These are phyloP conservation scores for Hoplodrina blanda DNA, from an alignment of 2,888 invertebrate genomes.

Conservation along the genomic window DNA sequence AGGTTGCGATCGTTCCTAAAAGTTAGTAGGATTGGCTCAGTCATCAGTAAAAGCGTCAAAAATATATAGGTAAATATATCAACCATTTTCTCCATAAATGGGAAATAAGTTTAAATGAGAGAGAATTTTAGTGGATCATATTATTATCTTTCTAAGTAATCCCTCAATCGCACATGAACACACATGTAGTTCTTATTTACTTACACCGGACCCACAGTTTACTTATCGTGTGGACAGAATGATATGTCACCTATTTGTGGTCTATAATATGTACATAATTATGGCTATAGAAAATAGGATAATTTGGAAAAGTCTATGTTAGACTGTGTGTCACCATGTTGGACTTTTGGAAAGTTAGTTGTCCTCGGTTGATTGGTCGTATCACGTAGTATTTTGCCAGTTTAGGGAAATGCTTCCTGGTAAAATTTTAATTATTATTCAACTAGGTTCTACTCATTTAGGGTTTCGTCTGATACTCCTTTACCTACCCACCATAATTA, in stretches of 20 bases:
- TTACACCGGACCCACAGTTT: slow-evolving; percentile 18
- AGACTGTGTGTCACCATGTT: slow-evolving; percentile 8
- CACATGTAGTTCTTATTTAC: slow-evolving; percentile 11
- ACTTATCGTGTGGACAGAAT: slow-evolving; percentile 21
- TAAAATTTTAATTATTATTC: too few species aligned
- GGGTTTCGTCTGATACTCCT: slow-evolving; percentile 6
- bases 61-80: too few species aligned
- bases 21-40: too few species aligned
- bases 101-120: not conserved
- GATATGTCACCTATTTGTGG: slow-evolving; percentile 12
- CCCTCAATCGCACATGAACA: not conserved
- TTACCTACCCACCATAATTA: not conserved
- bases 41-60: too few species aligned
- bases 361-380: too few species aligned
- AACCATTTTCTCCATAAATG: not conserved
- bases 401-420: too few species aligned
- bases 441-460: not conserved
- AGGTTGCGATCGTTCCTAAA: too few species aligned
- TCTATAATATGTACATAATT: slow-evolving; percentile 1
- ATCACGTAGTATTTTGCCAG: too few species aligned
- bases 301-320: not conserved
- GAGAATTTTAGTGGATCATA: not conserved
- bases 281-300: not conserved
- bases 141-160: not conserved
- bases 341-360: too few species aligned